Evolutionary conservation across 2,113 vertebrate species (phyloP).

Genomic region (Apodemus speciosus): DNA sequence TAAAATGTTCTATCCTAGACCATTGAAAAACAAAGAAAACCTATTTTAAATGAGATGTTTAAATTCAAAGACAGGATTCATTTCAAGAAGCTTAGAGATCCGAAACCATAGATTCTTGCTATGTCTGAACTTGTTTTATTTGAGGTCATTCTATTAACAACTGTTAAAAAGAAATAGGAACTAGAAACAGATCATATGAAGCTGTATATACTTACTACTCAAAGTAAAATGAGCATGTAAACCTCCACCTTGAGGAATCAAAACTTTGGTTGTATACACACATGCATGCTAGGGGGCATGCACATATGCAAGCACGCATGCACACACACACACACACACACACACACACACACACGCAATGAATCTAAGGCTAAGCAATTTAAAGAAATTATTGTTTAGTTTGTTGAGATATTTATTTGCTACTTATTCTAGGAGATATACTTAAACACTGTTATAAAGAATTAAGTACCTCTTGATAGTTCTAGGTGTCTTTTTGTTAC

Average conservation of each 20-base stretch:
- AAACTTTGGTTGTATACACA: not conserved
- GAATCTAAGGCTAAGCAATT: not conserved
- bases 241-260: not conserved
- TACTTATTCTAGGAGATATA: not conserved
- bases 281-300: not conserved
- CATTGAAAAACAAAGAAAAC: conserved; percentile 38
- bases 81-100: conserved; percentile 38
- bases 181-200: not conserved
- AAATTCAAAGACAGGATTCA: conserved; percentile 51
- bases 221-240: not conserved
- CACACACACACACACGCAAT: not conserved
- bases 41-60: conserved; percentile 29
- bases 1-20: conserved; percentile 6
- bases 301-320: no score
- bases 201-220: rapidly evolving
- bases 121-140: not conserved
- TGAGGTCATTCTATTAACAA: conserved; percentile 56
- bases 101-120: conserved; percentile 30
- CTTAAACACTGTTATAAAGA: not conserved
- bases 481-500: not conserved
- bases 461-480: not conserved
- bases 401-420: not conserved
- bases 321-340: not conserved
- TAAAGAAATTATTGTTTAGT: not conserved
- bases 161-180: conserved; percentile 4